Evolutionary conservation across 2,113 vertebrate genomes (phyloP), one percentile per base, ranked within the genome.

Genomic region (Gobiocypris rarus): DNA sequence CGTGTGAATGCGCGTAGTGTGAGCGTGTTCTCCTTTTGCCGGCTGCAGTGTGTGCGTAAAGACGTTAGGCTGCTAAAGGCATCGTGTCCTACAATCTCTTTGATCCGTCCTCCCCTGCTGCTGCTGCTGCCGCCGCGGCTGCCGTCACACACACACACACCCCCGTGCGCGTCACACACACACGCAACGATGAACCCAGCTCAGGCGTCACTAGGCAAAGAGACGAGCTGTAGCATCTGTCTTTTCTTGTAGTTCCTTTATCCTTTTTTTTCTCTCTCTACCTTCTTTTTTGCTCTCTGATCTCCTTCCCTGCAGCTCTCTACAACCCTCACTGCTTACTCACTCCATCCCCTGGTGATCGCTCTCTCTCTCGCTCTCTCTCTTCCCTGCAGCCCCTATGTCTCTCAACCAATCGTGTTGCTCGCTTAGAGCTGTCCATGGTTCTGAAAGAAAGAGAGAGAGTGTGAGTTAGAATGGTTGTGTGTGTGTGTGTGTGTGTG

Each of bases 21-120:
- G 56, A 38, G 54, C 3, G 63, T 61, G 63, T 59, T 13, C 38
- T 63, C n/a, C 43, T 54, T 61, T 50, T 61, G 19, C 45, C 52
- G 22, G 81, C 28, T 75, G 58, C 59, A 50, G 82, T 76, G 78
- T 67, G 24, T 76, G 15, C 48, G 5, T 48, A 43, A 34, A 77
- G 50, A 71, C 48, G 59, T 84, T 84, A 81, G 83, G 75, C 52
- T 43, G 59, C 59, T 76, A 56, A 77, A 84, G 38, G 74, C 59
- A 77, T 76, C 73, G 59, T 84, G 75, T 31, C 59, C 61, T 81
- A 58, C 58, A 78, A 80, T 85, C 22, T 67, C 76, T 84, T 45
- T 58, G 82, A 78, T 86, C 50, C 54, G 34, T 87, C 41, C 19
- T 71, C 82, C 38, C 76, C 77, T 75, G 65, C 84, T 80, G 86